These are phyloP conservation scores for Miniopterus natalensis DNA, from an alignment of 2,113 vertebrate species.

Conservation along the genomic window DNA sequence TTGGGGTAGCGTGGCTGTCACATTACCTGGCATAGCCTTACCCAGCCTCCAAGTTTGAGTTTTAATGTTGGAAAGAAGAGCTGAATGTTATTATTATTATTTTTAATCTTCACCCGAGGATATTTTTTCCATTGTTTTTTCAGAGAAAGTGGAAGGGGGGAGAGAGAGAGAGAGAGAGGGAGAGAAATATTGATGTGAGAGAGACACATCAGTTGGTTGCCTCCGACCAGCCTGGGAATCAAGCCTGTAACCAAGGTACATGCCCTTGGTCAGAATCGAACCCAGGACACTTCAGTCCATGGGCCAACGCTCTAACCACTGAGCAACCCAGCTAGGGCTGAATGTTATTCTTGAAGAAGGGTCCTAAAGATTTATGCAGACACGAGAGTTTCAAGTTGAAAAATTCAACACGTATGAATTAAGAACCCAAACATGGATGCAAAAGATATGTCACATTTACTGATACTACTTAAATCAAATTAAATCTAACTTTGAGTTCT, in stretches of 20 bases:
- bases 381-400: background rate
- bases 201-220: no score
- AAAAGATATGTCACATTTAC: background rate
- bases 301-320: no score
- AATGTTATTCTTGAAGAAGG: background rate
- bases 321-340: background rate
- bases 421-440: background rate
- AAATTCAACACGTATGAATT: background rate
- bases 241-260: no score
- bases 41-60: background rate
- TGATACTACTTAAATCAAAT: slow-evolving; percentile 5
- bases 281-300: no score
- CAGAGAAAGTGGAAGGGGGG: no score
- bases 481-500: background rate
- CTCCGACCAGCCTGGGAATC: no score
- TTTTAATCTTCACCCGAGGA: no score
- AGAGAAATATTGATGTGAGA: no score
- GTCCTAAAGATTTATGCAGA: background rate
- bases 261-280: no score
- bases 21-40: background rate
- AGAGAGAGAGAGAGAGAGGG: no score
- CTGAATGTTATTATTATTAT: background rate
- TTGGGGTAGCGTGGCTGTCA: background rate
- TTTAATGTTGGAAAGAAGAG: background rate
- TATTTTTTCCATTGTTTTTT: no score